These are phyloP conservation scores for Ctenopoma multispine DNA, from an alignment of 2,797 vertebrate genomes.

Conservation along the genomic window DNA sequence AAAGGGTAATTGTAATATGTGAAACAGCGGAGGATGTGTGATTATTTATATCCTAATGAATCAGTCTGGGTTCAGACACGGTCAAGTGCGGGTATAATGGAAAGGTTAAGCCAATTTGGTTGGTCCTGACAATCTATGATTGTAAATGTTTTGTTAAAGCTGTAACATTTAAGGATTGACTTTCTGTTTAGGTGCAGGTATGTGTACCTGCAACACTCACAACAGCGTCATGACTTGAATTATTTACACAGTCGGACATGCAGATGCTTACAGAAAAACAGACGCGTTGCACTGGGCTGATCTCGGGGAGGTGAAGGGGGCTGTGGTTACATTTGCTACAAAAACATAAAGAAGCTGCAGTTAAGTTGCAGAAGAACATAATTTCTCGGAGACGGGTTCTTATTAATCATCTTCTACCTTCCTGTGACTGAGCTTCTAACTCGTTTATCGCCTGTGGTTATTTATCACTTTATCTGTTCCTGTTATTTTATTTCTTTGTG, in stretches of 20 bases:
- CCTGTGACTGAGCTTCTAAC: neutral
- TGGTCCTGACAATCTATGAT: neutral
- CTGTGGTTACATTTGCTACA: no score
- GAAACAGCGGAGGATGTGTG: neutral
- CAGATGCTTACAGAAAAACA: no score
- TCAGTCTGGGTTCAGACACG: conserved; percentile 8
- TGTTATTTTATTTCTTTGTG: neutral
- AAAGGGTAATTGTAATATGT: conserved; percentile 40
- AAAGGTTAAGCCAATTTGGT: no score
- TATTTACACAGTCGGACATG: no score
- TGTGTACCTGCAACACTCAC: no score
- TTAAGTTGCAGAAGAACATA: no score
- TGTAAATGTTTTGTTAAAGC: neutral
- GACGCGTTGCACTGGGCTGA: no score
- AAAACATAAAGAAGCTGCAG: no score
- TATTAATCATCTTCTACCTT: neutral
- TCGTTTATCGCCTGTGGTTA: neutral
- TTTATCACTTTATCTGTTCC: neutral
- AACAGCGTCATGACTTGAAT: no score
- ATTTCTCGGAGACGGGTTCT: neutral
- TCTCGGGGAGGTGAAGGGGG: no score
- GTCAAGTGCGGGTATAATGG: neutral
- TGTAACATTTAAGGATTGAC: no score
- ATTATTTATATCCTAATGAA: conserved; percentile 27
- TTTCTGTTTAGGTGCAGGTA: no score